phyloP scores from a whole-genome alignment of 2,797 vertebrate species.

The Arctocebus calabarensis region DNA sequence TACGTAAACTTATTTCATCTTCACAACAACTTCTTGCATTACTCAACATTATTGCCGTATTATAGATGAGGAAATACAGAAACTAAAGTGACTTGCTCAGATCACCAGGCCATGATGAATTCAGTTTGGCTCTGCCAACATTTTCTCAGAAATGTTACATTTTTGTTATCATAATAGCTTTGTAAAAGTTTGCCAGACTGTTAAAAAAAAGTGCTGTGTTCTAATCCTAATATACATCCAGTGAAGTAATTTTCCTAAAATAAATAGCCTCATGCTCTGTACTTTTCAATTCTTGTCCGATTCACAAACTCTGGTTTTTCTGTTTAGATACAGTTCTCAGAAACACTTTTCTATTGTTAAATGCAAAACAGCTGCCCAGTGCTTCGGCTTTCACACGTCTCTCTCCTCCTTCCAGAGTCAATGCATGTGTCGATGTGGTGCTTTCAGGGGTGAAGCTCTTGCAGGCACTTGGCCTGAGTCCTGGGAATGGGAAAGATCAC shows the following conservation, averaged over 20 bases:
- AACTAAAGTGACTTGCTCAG: constrained; percentile 20
- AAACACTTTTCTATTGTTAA: not conserved
- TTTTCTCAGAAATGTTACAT: constrained; percentile 38
- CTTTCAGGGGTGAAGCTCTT: constrained; percentile 95
- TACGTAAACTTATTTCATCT: not conserved
- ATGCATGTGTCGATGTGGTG: constrained; percentile 97
- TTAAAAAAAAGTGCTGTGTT: not conserved
- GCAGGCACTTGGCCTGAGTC: constrained; percentile 93
- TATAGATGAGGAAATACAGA: constrained; percentile 19
- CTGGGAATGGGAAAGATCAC: constrained; percentile 91
- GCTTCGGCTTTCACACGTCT: not conserved
- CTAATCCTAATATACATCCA: not conserved
- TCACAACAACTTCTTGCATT: not conserved
- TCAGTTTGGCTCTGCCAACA: not conserved
- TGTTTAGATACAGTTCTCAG: not conserved
- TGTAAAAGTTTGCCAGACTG: not conserved
- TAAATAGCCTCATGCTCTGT: not conserved
- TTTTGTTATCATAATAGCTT: not conserved
- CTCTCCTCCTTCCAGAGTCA: constrained; percentile 90
- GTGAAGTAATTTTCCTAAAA: not conserved
- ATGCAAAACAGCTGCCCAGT: not conserved
- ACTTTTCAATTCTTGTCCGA: not conserved
- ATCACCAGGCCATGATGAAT: not conserved
- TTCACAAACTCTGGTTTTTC: not conserved
- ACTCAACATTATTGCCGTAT: not conserved